Evolutionary conservation across 2,888 invertebrate species (phyloP).

Genomic region (Ennomos fuscantarius): DNA sequence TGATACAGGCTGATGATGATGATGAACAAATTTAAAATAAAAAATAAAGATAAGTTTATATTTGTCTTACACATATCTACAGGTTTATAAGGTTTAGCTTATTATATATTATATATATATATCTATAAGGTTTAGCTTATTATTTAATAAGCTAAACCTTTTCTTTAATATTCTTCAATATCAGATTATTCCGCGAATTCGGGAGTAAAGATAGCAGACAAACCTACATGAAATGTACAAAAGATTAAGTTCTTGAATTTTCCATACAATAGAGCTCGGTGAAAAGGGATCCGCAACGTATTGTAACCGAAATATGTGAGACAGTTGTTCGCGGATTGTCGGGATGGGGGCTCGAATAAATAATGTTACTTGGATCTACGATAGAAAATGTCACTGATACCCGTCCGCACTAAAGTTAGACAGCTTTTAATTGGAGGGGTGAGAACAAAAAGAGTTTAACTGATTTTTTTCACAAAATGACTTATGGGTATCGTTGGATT

Average conservation of each 20-base stretch:
- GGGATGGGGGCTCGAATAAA: conserved; percentile 49
- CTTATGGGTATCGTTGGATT: no score
- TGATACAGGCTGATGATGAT: no score
- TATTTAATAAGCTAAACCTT: conserved; percentile 4
- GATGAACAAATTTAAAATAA: no score
- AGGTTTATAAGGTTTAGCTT: no score
- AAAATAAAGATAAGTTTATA: no score
- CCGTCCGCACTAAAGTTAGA: no score
- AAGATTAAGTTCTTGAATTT: conserved; percentile 51
- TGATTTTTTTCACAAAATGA: no score
- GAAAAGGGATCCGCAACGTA: conserved; percentile 36
- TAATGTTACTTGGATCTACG: conserved; percentile 38
- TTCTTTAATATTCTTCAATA: conserved; percentile 9
- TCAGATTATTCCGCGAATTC: conserved; percentile 39
- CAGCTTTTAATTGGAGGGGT: no score
- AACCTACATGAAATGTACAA: conserved; percentile 44
- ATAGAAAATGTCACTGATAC: not conserved
- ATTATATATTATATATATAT: no score
- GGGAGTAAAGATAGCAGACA: conserved; percentile 35
- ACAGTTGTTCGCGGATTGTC: conserved; percentile 53
- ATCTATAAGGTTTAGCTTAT: no score
- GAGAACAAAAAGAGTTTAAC: no score
- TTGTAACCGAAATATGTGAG: conserved; percentile 48
- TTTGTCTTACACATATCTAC: no score
- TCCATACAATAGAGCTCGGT: conserved; percentile 47